phyloP scores from a whole-genome alignment of 2,797 vertebrate species.

The Cuculus canorus region DNA sequence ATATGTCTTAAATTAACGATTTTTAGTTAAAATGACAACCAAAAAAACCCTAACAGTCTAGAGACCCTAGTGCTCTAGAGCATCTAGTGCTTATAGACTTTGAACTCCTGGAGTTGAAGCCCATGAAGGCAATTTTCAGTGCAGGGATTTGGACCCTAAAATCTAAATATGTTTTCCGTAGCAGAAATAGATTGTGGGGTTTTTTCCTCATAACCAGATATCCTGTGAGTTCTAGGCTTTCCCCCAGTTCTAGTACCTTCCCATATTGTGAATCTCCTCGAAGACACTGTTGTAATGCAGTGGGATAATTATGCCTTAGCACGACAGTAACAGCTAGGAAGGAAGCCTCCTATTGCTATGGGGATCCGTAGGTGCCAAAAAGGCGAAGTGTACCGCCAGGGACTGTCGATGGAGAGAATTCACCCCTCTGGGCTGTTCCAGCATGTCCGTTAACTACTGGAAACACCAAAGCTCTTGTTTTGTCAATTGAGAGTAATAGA shows the following conservation, averaged over 20 bases:
- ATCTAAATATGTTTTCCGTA: not conserved
- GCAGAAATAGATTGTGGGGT: not conserved
- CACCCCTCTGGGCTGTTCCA: not conserved
- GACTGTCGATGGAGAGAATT: not conserved
- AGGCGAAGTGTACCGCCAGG: not conserved
- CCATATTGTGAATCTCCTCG: not conserved
- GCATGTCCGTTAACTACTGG: not conserved
- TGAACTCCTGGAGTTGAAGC: not conserved
- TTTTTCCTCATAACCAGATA: not conserved
- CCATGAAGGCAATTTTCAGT: not conserved
- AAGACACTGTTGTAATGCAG: not conserved
- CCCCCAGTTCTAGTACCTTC: not conserved
- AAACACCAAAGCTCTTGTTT: conserved; percentile 3
- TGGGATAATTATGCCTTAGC: not conserved
- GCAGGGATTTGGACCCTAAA: not conserved
- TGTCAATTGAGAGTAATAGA: not conserved
- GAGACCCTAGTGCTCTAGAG: not conserved
- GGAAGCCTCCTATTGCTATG: not conserved
- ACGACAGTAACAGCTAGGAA: not conserved
- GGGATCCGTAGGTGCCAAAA: not conserved
- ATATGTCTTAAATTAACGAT: not conserved
- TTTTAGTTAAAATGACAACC: not conserved
- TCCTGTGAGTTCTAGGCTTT: not conserved
- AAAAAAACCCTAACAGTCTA: rapidly evolving
- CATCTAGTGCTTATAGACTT: not conserved